Conservation (phyloP, 1,140 invertebrate genomes). For the Ladona fulva region DNA sequence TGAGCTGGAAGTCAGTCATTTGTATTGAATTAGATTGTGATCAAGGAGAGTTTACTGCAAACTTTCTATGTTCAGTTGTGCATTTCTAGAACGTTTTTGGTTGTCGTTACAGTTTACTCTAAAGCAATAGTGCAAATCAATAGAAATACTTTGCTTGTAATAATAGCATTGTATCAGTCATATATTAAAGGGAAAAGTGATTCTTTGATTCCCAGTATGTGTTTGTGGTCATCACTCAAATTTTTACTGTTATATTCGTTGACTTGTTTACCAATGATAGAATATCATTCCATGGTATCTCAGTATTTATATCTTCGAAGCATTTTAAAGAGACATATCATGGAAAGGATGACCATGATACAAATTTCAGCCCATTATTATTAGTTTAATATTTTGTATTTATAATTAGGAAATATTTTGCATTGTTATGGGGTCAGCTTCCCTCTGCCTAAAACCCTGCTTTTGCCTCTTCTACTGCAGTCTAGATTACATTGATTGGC, state of each 20-base stretch:
- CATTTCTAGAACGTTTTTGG: neutral
- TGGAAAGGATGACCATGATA: neutral
- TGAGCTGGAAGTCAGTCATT: neutral
- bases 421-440: no score
- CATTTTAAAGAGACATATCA: neutral
- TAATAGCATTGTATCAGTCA: neutral
- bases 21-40: neutral
- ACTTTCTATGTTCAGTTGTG: neutral
- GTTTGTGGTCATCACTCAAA: neutral
- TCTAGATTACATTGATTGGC: no score
- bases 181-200: no score
- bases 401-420: no score
- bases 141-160: neutral
- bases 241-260: neutral
- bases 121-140: neutral
- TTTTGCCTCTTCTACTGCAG: no score
- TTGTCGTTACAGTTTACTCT: neutral
- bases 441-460: no score
- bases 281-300: neutral
- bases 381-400: no score
- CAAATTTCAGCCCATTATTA: neutral
- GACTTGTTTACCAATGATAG: no score
- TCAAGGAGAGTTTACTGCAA: neutral
- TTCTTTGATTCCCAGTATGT: neutral
- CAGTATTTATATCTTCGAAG: neutral